Conservation (phyloP, 2,113 vertebrate species). For the Hypocryptadius cinnamomeus region DNA sequence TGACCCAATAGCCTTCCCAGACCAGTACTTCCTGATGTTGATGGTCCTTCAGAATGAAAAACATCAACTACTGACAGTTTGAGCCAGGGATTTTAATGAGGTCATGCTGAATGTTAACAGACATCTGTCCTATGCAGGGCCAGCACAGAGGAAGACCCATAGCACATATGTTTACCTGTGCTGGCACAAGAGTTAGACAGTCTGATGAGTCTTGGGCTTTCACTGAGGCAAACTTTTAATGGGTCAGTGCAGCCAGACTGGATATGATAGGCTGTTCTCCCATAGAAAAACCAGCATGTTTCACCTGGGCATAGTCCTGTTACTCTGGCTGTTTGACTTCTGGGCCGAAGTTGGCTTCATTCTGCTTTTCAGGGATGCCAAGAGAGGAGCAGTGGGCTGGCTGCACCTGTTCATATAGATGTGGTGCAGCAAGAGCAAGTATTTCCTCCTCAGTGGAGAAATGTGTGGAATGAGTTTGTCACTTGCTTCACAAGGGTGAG, state of each 20-base stretch:
- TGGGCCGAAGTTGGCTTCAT: not conserved
- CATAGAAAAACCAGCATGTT: not conserved
- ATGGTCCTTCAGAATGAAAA: not conserved
- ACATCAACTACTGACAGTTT: not conserved
- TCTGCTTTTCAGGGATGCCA: not conserved
- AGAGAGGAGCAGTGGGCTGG: not conserved
- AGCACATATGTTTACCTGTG: not conserved
- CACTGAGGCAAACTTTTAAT: not conserved
- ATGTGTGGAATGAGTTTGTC: slow-evolving; percentile 19
- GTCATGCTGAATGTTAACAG: not conserved
- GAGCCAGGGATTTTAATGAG: not conserved
- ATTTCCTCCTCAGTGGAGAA: not conserved
- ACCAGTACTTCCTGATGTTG: not conserved
- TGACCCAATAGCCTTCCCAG: not conserved
- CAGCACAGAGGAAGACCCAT: not conserved
- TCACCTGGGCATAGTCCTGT: not conserved
- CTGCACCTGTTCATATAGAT: slow-evolving; percentile 2
- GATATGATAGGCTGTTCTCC: not conserved
- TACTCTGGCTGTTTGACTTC: not conserved
- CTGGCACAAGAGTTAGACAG: not conserved
- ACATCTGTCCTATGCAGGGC: not conserved
- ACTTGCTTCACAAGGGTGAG: slow-evolving; percentile 1
- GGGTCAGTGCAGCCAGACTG: not conserved
- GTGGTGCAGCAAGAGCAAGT: not conserved
- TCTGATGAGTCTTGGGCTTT: not conserved